Conservation (phyloP, 1,140 invertebrate species). For the Lerema accius region DNA sequence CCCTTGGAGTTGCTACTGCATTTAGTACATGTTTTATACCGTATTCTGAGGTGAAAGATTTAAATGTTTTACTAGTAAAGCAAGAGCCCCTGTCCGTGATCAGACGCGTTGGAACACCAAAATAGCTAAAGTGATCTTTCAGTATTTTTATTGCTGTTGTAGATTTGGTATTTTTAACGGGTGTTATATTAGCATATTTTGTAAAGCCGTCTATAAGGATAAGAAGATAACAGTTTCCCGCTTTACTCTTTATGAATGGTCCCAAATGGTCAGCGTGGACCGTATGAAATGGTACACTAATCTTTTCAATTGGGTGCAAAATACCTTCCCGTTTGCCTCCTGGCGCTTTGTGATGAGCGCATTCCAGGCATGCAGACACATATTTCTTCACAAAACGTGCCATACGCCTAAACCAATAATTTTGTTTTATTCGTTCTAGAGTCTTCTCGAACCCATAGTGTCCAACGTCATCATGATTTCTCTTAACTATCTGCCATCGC, state of each 20-base stretch:
- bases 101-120: slow-evolving; percentile 28
- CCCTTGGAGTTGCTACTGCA: neutral
- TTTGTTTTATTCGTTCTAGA: slow-evolving; percentile 14
- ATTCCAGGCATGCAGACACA: slow-evolving; percentile 1
- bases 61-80: slow-evolving; percentile 35
- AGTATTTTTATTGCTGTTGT: slow-evolving; percentile 23
- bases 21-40: slow-evolving; percentile 25
- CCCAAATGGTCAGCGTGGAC: slow-evolving; percentile 3
- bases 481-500: slow-evolving; percentile 27
- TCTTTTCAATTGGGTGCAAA: neutral
- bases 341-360: neutral
- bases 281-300: no score
- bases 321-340: neutral
- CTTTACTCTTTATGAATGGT: slow-evolving; percentile 18
- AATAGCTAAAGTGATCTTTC: slow-evolving; percentile 30
- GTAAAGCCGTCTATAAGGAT: slow-evolving; percentile 32
- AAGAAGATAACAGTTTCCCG: slow-evolving; percentile 17
- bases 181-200: slow-evolving; percentile 25
- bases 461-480: slow-evolving; percentile 32
- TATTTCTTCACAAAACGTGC: slow-evolving; percentile 36
- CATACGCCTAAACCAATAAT: slow-evolving; percentile 36
- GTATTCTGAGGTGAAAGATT: neutral
- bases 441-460: slow-evolving; percentile 38
- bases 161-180: slow-evolving; percentile 28
- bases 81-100: slow-evolving; percentile 32